Conservation (phyloP, 2,113 vertebrate species). For the Aspiorhynchus laticeps region DNA sequence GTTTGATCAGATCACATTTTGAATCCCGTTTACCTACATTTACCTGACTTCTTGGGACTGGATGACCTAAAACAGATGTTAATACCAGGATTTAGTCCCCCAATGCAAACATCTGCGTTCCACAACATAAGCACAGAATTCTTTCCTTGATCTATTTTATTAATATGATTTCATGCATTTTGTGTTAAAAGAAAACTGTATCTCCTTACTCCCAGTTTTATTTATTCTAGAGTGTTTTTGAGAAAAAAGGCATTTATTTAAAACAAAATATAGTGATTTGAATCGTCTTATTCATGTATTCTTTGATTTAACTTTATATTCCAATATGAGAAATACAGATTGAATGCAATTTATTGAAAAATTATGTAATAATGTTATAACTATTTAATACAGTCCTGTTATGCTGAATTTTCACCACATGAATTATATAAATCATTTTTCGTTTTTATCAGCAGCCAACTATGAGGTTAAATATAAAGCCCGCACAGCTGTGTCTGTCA, state of each 20-base stretch:
- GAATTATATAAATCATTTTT: slow-evolving; percentile 33
- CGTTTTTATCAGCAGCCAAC: slow-evolving; percentile 33
- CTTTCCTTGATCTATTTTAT: background rate
- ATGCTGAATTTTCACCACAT: slow-evolving; percentile 30
- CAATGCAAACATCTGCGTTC: background rate
- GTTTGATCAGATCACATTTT: background rate
- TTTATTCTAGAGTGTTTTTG: background rate
- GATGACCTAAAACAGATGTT: no score
- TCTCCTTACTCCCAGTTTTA: background rate
- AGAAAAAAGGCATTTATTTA: background rate
- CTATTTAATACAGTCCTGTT: background rate
- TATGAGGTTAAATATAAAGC: slow-evolving; percentile 28
- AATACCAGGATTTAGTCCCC: background rate
- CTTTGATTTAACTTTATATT: background rate
- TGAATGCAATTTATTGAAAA: background rate
- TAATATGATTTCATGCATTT: background rate
- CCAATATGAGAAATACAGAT: background rate
- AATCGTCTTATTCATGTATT: background rate
- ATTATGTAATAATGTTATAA: background rate
- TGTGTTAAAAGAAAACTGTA: background rate
- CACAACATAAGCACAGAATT: background rate
- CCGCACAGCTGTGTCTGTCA: slow-evolving; percentile 37
- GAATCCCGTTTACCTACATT: background rate
- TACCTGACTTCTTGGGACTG: background rate
- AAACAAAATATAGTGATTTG: no score